Base-by-base conservation (phyloP, 1,140 invertebrate genomes). In the Hylaeus anthracinus region DNA sequence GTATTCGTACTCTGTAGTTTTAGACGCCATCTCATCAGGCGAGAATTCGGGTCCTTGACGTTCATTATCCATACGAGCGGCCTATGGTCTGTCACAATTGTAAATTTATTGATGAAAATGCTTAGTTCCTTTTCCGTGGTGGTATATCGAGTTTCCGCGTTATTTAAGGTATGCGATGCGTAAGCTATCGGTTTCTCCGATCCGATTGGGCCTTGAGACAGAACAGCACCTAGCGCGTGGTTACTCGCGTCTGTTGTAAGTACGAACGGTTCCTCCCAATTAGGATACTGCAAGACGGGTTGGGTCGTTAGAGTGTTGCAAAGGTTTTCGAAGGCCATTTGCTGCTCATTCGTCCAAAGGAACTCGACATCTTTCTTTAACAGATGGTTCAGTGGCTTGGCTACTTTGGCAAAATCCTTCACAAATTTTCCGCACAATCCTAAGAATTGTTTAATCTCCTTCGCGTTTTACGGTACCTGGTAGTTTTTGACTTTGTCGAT, bases 181-280 rank as follows among this genome's bases (percentile, higher is more conserved):
- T 87, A 90, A 9, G 87, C 79, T 2, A 89, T 84, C 1, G 88
- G 86, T 45, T 84, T 67, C 74, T 90, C 86, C 66, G 72, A 77
- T 26, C 74, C 80, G 26, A 89, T 70, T 37, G 14, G 0, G 0
- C 58, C 61, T 67, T 84, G 85, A 1, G 67, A 55, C 55, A 86
- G 37, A 5, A 88, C 75, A 3, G 82, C 82, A 8, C 84, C 82
- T 43, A 87, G 9, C 0, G 79, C 86, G 15, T 76, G 14, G n/a
- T 78, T 77, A 5, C 65, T 60, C 2, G 88, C 84, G 69, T 88
- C 87, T 0, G 74, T 81, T 0, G 79, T 86, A 10, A 88, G 12
- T 3, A 70, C 53, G n/a, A 87, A 84, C 5, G 60, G 60, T 69
- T 85, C 71, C 12, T 45, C 12, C 48, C 82, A 88, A 55, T 88